Conservation (phyloP, 1,140 invertebrate species). For the Tachypleus tridentatus region DNA sequence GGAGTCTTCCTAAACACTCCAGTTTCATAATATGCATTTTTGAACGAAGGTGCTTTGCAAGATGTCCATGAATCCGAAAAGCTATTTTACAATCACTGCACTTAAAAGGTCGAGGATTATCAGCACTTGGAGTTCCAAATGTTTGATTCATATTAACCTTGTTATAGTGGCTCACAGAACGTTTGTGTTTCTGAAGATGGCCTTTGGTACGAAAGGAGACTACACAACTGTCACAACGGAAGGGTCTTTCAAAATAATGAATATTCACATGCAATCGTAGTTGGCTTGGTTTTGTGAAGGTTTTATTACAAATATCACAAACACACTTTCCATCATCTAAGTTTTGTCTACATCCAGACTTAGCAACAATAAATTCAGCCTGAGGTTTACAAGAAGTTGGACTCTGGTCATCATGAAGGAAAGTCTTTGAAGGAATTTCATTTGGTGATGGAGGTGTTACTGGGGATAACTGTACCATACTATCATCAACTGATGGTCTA, state of each 20-base stretch:
- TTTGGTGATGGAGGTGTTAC: no score
- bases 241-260: conserved; percentile 84
- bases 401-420: no score
- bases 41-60: conserved; percentile 87
- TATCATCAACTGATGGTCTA: no score
- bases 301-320: conserved; percentile 77
- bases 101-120: conserved; percentile 82
- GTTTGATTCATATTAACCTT: conserved; percentile 72
- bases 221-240: conserved; percentile 73
- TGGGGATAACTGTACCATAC: no score
- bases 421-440: no score
- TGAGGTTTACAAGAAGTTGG: no score
- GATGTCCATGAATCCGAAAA: conserved; percentile 86
- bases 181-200: conserved; percentile 77
- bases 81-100: conserved; percentile 89
- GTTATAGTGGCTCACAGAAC: conserved; percentile 75
- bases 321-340: conserved; percentile 54
- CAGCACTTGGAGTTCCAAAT: conserved; percentile 62
- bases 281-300: conserved; percentile 77
- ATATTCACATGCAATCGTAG: conserved; percentile 83
- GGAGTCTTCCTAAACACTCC: conserved; percentile 80
- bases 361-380: no score
- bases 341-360: no score
- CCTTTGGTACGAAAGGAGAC: conserved; percentile 80
- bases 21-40: conserved; percentile 93